Evolutionary conservation across 1,140 invertebrate species (phyloP), one percentile per base, ranked within the genome.

Genomic region (Goniozus legneri): DNA sequence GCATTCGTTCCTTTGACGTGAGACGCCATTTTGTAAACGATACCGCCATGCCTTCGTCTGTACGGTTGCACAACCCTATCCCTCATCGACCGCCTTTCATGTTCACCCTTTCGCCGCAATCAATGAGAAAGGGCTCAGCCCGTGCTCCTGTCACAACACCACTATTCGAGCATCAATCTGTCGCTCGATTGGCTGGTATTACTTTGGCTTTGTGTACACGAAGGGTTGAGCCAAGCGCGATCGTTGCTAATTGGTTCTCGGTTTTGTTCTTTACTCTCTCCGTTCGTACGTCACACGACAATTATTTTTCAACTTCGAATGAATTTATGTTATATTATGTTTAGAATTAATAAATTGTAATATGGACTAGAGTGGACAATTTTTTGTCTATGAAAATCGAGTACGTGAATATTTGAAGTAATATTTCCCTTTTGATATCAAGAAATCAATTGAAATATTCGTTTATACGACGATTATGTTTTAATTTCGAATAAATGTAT

Each of bases 61-160:
- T 51, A 57, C 53, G 57, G 55, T 65, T 58, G 50, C 56, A 51
- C 54, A 68, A 67, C 59, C 53, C 56, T 62, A 62, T 61, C 55
- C 60, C 44, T 56, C 15, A 49, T 49, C 52, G 44, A 48, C 45
- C 42, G 22, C 53, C 37, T 40, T 33, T 39, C 16, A 53, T n/a
- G n/a, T 42, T 59, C 57, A 54, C 58, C 56, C 55, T 60, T 62
- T 56, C 38, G 15, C 22, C 14, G 36, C 16, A n/a, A 49, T 49
- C 44, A 46, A 60, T 6, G 24, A 27, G 24, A 27, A 49, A 44
- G 44, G 45, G 44, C 46, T 62, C 54, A 56, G 57, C 57, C 51
- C 46, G 32, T 37, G 38, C 34, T 48, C 48, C 63, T 69, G 60
- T 65, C 63, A 66, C 62, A 67, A 61, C 57, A 64, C 44, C 16